Percentiles rank a stretch among this genome's conserved stretches.
Evolutionary conservation across 2,113 vertebrate genomes (phyloP).

Genomic region (Columbina picui): DNA sequence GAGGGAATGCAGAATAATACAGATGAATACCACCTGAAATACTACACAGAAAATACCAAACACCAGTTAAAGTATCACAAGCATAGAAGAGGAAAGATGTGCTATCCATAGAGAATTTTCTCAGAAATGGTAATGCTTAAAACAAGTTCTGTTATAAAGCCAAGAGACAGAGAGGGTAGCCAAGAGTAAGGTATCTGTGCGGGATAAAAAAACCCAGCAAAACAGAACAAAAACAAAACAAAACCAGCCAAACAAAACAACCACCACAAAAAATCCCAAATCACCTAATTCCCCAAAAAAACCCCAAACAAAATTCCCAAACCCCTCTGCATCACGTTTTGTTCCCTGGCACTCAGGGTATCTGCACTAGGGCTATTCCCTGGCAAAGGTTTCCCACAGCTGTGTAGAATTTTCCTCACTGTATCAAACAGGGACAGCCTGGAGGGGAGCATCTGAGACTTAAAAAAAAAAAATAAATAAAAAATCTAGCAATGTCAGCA

Average conservation of each 20-base stretch:
- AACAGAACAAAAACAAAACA: too few relatives aligned
- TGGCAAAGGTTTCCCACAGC: not conserved
- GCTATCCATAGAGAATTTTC: not conserved
- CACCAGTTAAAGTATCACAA: not conserved
- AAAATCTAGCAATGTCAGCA: not conserved
- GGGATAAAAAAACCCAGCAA: not conserved
- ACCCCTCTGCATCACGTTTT: not conserved
- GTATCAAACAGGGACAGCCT: not conserved
- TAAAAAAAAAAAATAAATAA: not conserved
- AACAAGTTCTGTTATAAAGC: not conserved
- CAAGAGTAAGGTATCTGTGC: not conserved
- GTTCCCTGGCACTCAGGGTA: not conserved
- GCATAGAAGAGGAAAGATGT: accelerated
- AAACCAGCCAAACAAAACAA: too few relatives aligned
- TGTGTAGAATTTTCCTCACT: not conserved
- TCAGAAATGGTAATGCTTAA: not conserved
- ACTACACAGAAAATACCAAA: not conserved
- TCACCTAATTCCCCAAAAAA: not conserved
- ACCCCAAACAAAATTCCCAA: not conserved
- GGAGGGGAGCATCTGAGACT: not conserved
- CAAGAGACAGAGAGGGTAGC: not conserved
- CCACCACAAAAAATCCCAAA: too few relatives aligned
- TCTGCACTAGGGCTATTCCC: not conserved
- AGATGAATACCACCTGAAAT: not conserved
- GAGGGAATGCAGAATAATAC: not conserved